A percentile compares a stretch with the other conserved stretches of the same genome.
These are phyloP conservation scores for Troides aeacus DNA, from an alignment of 2,888 invertebrate genomes.

Conservation along the genomic window DNA sequence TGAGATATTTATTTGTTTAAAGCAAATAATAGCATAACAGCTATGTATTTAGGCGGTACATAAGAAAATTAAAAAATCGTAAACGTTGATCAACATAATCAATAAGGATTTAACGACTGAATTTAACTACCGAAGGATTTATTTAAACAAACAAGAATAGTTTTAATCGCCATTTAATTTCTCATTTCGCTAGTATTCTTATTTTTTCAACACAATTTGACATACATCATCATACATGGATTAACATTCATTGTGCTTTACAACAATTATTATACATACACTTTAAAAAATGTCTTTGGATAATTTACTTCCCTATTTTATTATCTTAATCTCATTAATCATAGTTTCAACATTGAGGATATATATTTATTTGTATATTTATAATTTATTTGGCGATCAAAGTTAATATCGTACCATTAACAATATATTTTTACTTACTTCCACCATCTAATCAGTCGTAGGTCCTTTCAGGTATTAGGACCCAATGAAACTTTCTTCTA, in stretches of 20 bases:
- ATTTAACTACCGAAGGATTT: conserved; percentile 2
- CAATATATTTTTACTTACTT: conserved; percentile 73
- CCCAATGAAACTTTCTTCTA: conserved; percentile 75
- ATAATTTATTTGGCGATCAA: conserved; percentile 77
- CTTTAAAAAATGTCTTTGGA: conserved; percentile 43
- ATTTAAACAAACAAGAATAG: conserved; percentile 52
- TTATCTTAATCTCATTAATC: conserved; percentile 45
- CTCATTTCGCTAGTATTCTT: conserved; percentile 60
- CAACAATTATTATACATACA: conserved; percentile 39
- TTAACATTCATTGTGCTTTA: conserved; percentile 68
- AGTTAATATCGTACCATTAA: conserved; percentile 73
- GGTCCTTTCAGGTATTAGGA: conserved; percentile 63
- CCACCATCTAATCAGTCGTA: conserved; percentile 78
- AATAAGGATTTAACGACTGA: background rate
- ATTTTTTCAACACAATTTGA: conserved; percentile 68
- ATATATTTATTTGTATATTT: conserved; percentile 48
- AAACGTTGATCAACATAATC: too few species aligned
- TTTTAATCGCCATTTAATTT: conserved; percentile 73
- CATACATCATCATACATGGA: conserved; percentile 71
- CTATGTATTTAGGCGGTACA: too few species aligned
- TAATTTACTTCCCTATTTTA: conserved; percentile 39
- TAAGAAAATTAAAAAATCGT: too few species aligned
- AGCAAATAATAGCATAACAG: too few species aligned
- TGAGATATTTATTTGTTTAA: too few species aligned
- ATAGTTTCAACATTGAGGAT: conserved; percentile 68